A percentile compares a stretch with the other conserved stretches of the same genome.
These are phyloP conservation scores for Stegophylla sp. DNA, from an alignment of 2,888 invertebrate species.

Conservation along the genomic window DNA sequence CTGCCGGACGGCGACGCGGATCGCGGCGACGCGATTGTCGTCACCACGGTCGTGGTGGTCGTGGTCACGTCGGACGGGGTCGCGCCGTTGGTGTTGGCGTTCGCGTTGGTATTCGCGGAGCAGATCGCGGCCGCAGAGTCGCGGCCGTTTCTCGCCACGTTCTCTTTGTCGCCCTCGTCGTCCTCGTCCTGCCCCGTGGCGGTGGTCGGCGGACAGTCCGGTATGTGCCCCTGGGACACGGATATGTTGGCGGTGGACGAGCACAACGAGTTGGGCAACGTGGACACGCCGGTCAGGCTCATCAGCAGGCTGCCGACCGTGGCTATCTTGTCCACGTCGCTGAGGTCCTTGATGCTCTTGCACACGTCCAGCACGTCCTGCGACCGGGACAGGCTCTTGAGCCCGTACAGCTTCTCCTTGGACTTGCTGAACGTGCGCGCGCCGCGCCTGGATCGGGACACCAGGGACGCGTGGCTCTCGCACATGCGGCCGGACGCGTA, in stretches of 20 bases:
- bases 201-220: not conserved
- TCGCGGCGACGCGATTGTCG: not conserved
- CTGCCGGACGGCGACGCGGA: conserved; percentile 23
- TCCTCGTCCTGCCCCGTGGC: no score
- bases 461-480: conserved; percentile 67
- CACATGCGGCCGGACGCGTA: conserved; percentile 64
- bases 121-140: not conserved
- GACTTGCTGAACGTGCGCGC: conserved; percentile 65
- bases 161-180: conserved; percentile 30
- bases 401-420: conserved; percentile 67
- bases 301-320: conserved; percentile 48
- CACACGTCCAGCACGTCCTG: conserved; percentile 67
- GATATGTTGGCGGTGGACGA: conserved; percentile 47
- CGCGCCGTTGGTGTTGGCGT: not conserved
- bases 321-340: conserved; percentile 46
- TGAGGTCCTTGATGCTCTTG: conserved; percentile 61
- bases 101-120: not conserved
- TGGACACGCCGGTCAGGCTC: conserved; percentile 55
- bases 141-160: conserved; percentile 34
- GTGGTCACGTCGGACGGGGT: not conserved
- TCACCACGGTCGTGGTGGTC: not conserved
- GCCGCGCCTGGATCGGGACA: conserved; percentile 65
- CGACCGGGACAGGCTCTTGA: conserved; percentile 67
- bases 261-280: conserved; percentile 42
- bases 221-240: conserved; percentile 37